Percentiles rank a stretch among this genome's conserved stretches.
Evolutionary conservation across 2,888 invertebrate genomes (phyloP).

Genomic region (Pardosa pseudoannulata): DNA sequence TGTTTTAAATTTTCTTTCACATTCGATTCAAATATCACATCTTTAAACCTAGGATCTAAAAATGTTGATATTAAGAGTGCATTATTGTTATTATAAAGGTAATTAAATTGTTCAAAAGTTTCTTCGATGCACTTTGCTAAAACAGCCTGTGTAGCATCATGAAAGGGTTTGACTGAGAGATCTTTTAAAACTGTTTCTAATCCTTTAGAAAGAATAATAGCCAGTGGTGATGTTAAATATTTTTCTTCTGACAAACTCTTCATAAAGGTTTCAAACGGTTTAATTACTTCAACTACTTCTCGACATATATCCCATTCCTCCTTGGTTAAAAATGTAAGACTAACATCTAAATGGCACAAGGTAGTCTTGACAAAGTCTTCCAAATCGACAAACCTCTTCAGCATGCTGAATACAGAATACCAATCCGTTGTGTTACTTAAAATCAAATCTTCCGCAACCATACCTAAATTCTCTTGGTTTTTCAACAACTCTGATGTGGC

Average conservation of each 20-base stretch:
- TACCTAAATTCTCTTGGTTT: background rate
- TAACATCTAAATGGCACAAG: background rate
- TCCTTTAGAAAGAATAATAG: constrained; percentile 16
- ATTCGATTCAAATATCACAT: constrained; percentile 12
- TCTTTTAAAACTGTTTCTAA: background rate
- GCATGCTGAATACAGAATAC: constrained; percentile 1
- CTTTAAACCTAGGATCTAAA: constrained; percentile 21
- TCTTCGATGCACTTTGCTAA: background rate
- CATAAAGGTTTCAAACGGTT: background rate
- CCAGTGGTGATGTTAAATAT: background rate
- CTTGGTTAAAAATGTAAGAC: background rate
- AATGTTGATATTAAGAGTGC: background rate
- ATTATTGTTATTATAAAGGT: background rate
- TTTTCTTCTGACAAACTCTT: constrained; percentile 1
- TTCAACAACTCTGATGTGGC: background rate
- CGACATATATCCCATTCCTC: background rate
- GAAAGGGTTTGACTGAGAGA: background rate
- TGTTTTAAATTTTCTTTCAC: background rate
- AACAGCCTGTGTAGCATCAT: background rate
- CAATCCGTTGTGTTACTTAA: background rate
- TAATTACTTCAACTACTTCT: background rate
- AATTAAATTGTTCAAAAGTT: background rate
- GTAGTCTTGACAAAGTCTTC: constrained; percentile 1
- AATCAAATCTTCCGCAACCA: background rate
- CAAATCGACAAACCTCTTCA: background rate